Evolutionary conservation across 2,888 invertebrate genomes (phyloP).

Genomic region (Drosophila nr. perissopoda): DNA sequence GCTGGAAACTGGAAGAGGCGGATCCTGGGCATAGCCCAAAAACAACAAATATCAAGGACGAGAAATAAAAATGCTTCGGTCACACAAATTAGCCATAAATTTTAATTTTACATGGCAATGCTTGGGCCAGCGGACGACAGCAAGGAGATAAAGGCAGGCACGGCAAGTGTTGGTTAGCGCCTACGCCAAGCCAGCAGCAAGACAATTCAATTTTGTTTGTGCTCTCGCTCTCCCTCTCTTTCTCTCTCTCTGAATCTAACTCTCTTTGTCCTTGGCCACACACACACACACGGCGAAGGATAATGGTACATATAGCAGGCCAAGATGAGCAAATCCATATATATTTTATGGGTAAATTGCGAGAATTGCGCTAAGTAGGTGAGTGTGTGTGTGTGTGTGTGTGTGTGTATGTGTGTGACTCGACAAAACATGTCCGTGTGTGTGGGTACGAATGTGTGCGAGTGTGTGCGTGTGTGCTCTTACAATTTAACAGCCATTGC

Average conservation of each 20-base stretch:
- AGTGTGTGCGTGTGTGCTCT: slow-evolving; percentile 42
- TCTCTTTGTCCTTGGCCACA: slow-evolving; percentile 44
- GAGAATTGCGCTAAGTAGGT: slow-evolving; percentile 68
- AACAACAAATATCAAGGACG: slow-evolving; percentile 25
- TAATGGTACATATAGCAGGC: slow-evolving; percentile 38
- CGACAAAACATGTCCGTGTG: slow-evolving; percentile 51
- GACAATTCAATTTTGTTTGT: slow-evolving; percentile 70
- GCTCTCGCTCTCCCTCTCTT: background rate
- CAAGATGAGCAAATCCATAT: slow-evolving; percentile 44
- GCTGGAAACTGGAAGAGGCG: slow-evolving; percentile 38
- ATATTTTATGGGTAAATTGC: slow-evolving; percentile 47
- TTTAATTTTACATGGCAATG: slow-evolving; percentile 80
- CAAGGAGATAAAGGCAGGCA: slow-evolving; percentile 27
- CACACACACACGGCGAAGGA: slow-evolving; percentile 17
- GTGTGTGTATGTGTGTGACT: slow-evolving; percentile 5
- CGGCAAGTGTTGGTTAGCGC: slow-evolving; percentile 39
- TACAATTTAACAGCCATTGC: slow-evolving; percentile 69
- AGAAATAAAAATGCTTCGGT: slow-evolving; percentile 33
- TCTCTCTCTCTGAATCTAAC: background rate
- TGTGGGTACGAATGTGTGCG: slow-evolving; percentile 20
- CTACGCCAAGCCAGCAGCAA: slow-evolving; percentile 39
- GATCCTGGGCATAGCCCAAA: slow-evolving; percentile 15
- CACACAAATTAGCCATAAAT: slow-evolving; percentile 80
- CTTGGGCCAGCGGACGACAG: slow-evolving; percentile 13
- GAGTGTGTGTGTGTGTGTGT: slow-evolving; percentile 26